Base-by-base conservation (phyloP, 2,113 vertebrate species). In the Nymphicus hollandicus region DNA sequence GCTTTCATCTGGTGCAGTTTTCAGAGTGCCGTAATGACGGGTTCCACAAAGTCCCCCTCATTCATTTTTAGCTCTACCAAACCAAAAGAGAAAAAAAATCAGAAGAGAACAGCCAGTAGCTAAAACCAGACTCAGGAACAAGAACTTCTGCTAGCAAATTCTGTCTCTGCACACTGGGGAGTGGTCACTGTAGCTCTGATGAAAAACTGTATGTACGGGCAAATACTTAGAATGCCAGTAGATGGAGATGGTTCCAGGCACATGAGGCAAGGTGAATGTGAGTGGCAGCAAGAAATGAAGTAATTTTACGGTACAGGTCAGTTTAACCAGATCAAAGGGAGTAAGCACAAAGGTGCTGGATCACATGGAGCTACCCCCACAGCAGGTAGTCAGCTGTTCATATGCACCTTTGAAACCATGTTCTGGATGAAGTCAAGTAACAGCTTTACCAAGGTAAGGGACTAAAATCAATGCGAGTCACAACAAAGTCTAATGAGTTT, bases 1-100 rank as follows among this genome's bases (percentile, higher is more conserved):
- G 83, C 77, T 93, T 93, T 92, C 81, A 93, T 94, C 83, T 96
- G 66, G 23, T 93, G 73, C 66, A 92, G 22, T 96, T 95, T 96
- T 79, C 61, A 39, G 86, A 84, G 44, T 65, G 81, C 88, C 23
- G 11, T 96, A 96, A 96, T 92, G 46, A 84, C 29, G 71, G 58
- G 83, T 95, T 96, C 61, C 18, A 65, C 69, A 88, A 91, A 89
- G 52, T 22, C 9, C 14, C 12, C 9, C 47, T 81, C 44, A 35
- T 82, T 91, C 88, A 37, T 90, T 96, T 96, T 94, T 91, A 97
- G 95, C 73, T 85, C 58, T 66, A 68, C 60, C 58, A 90, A 77
- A 82, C 37, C 77, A 76, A 84, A 87, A 18, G 23, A 79, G 29
- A 66, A 80, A 70, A 84, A 81, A 79, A 82, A 25, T 17, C 39